Conservation (phyloP, 2,113 vertebrate species). For the Toxostoma redivivum region DNA sequence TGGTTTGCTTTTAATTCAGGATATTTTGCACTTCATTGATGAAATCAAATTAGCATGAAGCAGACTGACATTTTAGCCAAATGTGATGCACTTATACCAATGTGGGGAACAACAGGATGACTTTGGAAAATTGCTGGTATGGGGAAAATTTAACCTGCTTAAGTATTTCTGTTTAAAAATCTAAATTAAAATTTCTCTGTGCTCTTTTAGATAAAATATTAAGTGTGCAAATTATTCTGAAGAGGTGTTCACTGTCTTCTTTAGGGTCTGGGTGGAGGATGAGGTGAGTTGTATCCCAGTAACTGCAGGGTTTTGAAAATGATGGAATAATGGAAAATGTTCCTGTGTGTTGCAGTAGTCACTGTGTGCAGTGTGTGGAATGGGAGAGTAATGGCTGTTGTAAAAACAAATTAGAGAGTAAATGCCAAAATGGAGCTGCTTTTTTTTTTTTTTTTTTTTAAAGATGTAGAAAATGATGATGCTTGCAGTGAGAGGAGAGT, state of each 20-base stretch:
- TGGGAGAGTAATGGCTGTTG: background rate
- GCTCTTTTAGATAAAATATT: background rate
- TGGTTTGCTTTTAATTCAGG: background rate
- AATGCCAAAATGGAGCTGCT: background rate
- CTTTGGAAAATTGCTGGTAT: background rate
- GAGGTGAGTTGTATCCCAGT: background rate
- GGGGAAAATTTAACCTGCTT: background rate
- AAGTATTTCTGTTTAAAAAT: background rate
- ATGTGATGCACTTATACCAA: accelerated
- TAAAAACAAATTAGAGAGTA: background rate
- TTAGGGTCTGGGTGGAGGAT: accelerated
- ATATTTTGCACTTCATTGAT: background rate
- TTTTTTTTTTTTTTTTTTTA: too few species aligned
- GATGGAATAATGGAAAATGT: background rate
- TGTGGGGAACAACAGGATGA: background rate
- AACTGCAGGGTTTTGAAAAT: background rate
- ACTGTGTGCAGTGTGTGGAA: background rate
- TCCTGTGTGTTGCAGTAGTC: background rate
- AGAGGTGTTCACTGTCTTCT: background rate
- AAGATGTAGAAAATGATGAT: background rate
- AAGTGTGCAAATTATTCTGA: background rate
- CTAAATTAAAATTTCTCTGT: background rate
- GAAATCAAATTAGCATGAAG: background rate
- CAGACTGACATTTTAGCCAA: background rate
- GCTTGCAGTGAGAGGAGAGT: background rate